These are phyloP conservation scores for Dendrocincla fuliginosa DNA, from an alignment of 2,797 vertebrate genomes.

Conservation along the genomic window DNA sequence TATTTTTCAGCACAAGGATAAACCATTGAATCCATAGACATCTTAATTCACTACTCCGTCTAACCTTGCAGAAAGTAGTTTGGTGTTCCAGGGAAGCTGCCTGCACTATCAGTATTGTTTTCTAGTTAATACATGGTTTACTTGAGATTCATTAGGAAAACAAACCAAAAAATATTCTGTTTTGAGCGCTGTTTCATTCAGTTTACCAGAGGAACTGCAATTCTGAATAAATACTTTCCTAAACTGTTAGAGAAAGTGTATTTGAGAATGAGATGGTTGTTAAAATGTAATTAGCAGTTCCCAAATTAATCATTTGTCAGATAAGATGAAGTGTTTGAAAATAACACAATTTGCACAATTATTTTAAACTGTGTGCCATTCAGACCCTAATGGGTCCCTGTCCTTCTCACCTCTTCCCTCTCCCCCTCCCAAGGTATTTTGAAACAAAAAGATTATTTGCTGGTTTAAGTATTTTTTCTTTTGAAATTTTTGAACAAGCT, in stretches of 20 bases:
- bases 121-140: background rate
- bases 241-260: background rate
- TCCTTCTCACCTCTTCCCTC: background rate
- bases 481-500: background rate
- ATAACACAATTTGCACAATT: slow-evolving; percentile 2
- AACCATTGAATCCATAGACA: background rate
- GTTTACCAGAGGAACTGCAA: background rate
- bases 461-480: background rate
- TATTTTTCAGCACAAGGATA: background rate
- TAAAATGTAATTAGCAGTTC: background rate
- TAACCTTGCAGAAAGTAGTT: background rate
- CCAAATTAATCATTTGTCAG: background rate
- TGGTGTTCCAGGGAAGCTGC: background rate
- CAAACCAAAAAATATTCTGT: background rate
- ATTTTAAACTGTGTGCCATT: slow-evolving; percentile 19
- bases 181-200: background rate
- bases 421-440: slow-evolving; percentile 16
- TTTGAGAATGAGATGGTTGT: background rate
- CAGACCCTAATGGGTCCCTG: background rate
- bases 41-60: background rate
- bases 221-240: background rate
- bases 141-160: background rate
- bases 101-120: background rate
- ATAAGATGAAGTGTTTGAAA: background rate
- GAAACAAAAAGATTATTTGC: background rate